These are phyloP conservation scores for Sebastes umbrosus DNA, from an alignment of 2,797 vertebrate species.

Conservation along the genomic window DNA sequence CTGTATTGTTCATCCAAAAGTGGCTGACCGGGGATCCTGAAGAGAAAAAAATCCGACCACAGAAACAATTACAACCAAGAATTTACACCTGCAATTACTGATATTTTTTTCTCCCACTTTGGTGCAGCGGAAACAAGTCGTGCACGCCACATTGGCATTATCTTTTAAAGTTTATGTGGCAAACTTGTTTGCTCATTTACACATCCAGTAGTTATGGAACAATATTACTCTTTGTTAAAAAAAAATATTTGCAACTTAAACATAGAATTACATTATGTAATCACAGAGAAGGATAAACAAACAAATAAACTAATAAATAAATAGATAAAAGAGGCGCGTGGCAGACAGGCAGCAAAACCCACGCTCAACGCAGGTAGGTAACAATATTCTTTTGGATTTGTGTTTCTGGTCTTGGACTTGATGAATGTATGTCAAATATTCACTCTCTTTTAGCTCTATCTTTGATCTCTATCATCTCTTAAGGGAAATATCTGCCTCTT, in stretches of 20 bases:
- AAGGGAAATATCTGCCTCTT: neutral
- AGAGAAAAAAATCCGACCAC: neutral
- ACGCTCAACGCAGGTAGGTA: too few species aligned
- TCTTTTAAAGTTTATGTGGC: neutral
- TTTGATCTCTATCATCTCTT: neutral
- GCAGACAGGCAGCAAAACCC: too few species aligned
- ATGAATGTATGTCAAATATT: neutral
- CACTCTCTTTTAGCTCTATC: neutral
- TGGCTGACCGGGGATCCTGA: conserved; percentile 89
- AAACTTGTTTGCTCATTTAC: neutral
- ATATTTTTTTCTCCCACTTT: neutral
- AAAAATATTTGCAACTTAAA: too few species aligned
- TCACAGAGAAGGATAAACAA: too few species aligned
- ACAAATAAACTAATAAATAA: too few species aligned
- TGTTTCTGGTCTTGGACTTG: neutral
- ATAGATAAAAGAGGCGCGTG: too few species aligned
- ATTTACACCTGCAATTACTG: neutral
- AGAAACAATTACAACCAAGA: neutral
- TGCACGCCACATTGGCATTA: neutral
- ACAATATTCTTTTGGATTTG: neutral
- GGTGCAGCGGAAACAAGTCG: neutral
- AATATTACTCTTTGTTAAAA: neutral
- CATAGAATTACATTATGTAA: too few species aligned
- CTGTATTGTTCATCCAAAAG: conserved; percentile 90
- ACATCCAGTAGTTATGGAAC: neutral